These are phyloP conservation scores for Palythoa grandiflora DNA, from an alignment of 92 coral and sea anemone species.

Conservation along the genomic window DNA sequence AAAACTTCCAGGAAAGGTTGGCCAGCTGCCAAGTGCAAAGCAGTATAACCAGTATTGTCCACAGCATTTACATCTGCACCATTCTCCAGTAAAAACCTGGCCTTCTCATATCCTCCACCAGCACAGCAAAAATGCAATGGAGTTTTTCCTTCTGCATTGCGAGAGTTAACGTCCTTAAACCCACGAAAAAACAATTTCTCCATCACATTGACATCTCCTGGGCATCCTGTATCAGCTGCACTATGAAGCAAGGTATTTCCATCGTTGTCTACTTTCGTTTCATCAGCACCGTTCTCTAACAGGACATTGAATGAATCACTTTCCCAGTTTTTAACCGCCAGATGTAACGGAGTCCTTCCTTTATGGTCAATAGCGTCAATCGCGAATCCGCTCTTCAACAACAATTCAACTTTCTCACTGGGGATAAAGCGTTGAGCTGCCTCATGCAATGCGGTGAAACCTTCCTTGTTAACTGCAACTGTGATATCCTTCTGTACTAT, in stretches of 20 bases:
- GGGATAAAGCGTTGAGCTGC: not conserved
- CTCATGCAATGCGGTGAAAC: not conserved
- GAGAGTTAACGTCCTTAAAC: not conserved
- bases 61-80: not conserved
- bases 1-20: not conserved
- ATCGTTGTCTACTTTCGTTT: not conserved
- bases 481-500: not conserved
- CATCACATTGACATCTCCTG: not conserved
- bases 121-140: not conserved
- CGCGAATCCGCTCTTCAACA: not conserved
- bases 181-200: not conserved
- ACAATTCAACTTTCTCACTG: not conserved
- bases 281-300: conserved; percentile 35
- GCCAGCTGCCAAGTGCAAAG: not conserved
- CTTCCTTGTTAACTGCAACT: not conserved
- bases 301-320: conserved; percentile 3
- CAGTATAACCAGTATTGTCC: not conserved
- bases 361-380: conserved; percentile 15
- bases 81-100: not conserved
- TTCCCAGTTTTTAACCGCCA: not conserved
- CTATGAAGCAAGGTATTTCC: conserved; percentile 27
- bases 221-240: conserved; percentile 6
- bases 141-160: not conserved
- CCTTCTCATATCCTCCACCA: not conserved
- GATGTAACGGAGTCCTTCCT: conserved; percentile 7